Evolutionary conservation across 2,113 vertebrate genomes (phyloP).

Genomic region (Tichodroma muraria): DNA sequence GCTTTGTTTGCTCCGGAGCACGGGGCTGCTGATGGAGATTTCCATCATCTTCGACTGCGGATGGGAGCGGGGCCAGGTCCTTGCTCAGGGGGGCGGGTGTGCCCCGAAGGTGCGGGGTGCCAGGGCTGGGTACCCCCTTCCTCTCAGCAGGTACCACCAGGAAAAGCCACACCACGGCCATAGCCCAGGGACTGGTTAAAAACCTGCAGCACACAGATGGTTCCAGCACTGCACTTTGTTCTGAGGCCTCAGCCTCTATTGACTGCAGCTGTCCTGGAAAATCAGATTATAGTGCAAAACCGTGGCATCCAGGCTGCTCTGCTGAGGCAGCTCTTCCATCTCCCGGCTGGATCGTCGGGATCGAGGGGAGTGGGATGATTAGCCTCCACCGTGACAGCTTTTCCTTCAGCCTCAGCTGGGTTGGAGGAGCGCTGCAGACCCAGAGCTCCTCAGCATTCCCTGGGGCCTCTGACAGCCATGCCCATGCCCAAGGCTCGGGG

Average conservation of each 20-base stretch:
- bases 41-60: neutral
- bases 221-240: neutral
- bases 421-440: rapidly evolving
- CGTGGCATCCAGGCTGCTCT: neutral
- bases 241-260: neutral
- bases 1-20: conserved; percentile 29
- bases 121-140: rapidly evolving
- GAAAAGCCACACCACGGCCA: neutral
- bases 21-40: neutral
- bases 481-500: rapidly evolving
- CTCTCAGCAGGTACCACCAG: rapidly evolving
- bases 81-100: rapidly evolving
- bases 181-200: neutral
- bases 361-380: neutral
- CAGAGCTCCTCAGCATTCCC: neutral
- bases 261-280: conserved; percentile 18
- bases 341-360: neutral
- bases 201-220: neutral
- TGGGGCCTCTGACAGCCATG: rapidly evolving
- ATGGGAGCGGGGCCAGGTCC: neutral
- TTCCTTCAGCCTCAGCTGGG: neutral
- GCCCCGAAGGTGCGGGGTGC: neutral
- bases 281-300: conserved; percentile 4
- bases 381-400: neutral
- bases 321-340: neutral